Percentiles rank a stretch among this genome's conserved stretches.
Evolutionary conservation across 2,797 vertebrate genomes (phyloP).

Genomic region (Enoplosus armatus): DNA sequence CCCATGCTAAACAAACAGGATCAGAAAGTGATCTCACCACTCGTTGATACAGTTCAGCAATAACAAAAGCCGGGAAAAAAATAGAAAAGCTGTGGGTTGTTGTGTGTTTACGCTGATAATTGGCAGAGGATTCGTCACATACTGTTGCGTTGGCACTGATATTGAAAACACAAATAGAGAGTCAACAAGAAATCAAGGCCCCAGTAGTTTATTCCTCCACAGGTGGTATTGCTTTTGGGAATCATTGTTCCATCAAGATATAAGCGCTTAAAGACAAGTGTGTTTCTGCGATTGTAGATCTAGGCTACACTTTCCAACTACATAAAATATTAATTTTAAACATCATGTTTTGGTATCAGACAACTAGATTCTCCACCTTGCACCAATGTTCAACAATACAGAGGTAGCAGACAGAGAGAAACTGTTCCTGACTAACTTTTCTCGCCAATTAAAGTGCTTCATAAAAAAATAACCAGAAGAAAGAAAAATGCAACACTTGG

Average conservation of each 20-base stretch:
- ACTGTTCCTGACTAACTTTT: not conserved
- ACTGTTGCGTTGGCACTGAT: not conserved
- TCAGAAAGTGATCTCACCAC: slow-evolving; percentile 52
- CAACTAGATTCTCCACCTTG: not conserved
- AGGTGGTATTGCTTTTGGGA: not conserved
- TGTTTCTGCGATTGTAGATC: not conserved
- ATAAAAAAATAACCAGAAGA: not conserved
- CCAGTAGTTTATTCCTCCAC: not conserved
- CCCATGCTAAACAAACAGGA: slow-evolving; percentile 64
- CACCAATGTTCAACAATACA: not conserved
- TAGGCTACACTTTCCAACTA: not conserved
- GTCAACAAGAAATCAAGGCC: not conserved
- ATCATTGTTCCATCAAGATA: not conserved
- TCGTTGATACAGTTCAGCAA: slow-evolving; percentile 33
- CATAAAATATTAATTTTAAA: not conserved
- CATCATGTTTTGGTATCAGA: not conserved
- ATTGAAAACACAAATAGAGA: not conserved
- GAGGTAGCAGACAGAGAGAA: not conserved
- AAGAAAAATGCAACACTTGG: not conserved
- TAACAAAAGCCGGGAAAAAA: not conserved
- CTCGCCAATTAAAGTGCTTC: not conserved
- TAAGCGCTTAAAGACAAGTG: not conserved
- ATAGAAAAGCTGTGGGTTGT: not conserved
- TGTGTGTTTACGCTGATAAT: not conserved
- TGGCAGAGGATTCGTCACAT: not conserved